Base-by-base conservation (phyloP, 2,113 vertebrate genomes). In the Barbus barbus region DNA sequence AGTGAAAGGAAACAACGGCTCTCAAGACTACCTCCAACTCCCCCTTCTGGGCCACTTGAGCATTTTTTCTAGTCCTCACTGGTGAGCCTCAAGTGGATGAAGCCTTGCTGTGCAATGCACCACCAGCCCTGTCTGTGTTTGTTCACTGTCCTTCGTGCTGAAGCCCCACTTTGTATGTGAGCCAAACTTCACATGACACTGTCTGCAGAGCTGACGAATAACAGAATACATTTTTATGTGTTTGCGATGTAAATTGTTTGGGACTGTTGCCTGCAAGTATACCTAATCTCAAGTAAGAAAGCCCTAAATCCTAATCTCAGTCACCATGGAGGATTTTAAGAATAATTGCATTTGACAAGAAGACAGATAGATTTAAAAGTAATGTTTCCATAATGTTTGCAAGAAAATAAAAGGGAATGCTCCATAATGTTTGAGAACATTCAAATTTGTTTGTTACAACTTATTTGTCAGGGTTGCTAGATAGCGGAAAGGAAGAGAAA, bases 31-130 rank as follows among this genome's bases (percentile, higher is more conserved):
- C n/a, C 16, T 22, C 48, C 26, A 67, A 33, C 78, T 51, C 78
- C 78, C 61, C 41, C 78, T 69, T 67, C 78, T 81, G 77, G 77
- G 77, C 58, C 56, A 78, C 60, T 9, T 67, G 60, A 67, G 60
- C 14, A 65, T 80, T 41, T 67, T 46, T 28, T 65, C 38, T 31
- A 48, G 78, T 67, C 60, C 16, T 80, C 56, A 9, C 16, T 48
- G n/a, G 65, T 44, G 78, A 79, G 38, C 56, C 58, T 4, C 78
- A 63, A 65, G 13, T 65, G 78, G 78, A 65, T 63, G 58, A 67
- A 65, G n/a, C 24, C 26, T 65, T 31, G 78, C 60, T 22, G 58
- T 65, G 60, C 60, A 67, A 67, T 67, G 60, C 60, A 12, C 38
- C 60, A 80, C n/a, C 14, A 80, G 76, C 56, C 74, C 22, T 58